Evolutionary conservation across 2,888 invertebrate genomes (phyloP).

Genomic region (Lottia gigantea): DNA sequence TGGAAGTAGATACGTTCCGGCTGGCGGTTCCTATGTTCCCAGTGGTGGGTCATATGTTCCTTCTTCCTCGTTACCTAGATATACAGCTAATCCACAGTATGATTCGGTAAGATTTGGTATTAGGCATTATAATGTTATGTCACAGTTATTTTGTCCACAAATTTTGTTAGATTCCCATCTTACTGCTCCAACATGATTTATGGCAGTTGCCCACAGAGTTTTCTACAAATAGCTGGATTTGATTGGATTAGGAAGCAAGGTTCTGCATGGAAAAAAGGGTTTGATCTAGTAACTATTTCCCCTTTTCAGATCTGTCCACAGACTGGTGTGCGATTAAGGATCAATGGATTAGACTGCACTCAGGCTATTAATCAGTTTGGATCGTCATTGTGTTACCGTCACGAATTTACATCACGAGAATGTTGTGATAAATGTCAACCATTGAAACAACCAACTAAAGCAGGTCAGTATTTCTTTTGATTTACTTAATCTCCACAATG

Average conservation of each 20-base stretch:
- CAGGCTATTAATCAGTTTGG: constrained; percentile 46
- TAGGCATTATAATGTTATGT: neutral
- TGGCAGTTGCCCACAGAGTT: no score
- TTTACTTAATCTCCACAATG: no score
- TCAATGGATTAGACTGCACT: constrained; percentile 49
- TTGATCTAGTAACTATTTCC: no score
- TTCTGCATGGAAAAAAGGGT: no score
- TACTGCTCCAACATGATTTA: no score
- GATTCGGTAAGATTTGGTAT: neutral
- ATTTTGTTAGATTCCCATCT: no score
- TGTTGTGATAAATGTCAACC: constrained; percentile 51
- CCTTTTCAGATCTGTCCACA: constrained; percentile 41
- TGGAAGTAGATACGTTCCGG: neutral
- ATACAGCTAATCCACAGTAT: neutral
- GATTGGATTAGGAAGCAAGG: no score
- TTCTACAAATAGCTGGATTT: no score
- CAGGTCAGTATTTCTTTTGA: constrained; percentile 29
- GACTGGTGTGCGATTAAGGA: constrained; percentile 41
- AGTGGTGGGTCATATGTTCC: neutral
- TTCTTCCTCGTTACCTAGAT: neutral
- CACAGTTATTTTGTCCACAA: no score
- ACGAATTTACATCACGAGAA: constrained; percentile 47
- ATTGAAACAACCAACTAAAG: constrained; percentile 36
- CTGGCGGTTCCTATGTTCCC: neutral
- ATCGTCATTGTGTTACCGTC: constrained; percentile 51